These are phyloP conservation scores for Alosa alosa DNA, from an alignment of 2,113 vertebrate species.

Conservation along the genomic window DNA sequence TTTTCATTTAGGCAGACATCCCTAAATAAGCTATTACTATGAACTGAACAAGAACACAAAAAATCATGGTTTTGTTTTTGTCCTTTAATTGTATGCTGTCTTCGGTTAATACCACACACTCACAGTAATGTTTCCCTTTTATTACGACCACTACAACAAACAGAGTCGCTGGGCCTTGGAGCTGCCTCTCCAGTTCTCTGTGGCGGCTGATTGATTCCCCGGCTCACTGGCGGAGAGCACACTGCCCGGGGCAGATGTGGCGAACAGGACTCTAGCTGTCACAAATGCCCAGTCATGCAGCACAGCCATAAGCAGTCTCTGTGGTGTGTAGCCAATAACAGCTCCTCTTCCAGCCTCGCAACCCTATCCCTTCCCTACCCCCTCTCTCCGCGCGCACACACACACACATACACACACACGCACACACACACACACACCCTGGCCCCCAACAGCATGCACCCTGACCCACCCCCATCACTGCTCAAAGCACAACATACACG, in stretches of 20 bases:
- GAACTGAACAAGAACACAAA: neutral
- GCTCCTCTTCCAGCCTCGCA: slow-evolving; percentile 51
- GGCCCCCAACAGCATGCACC: slow-evolving; percentile 62
- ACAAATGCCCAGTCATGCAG: slow-evolving; percentile 77
- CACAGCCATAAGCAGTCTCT: slow-evolving; percentile 66
- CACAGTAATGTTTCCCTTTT: slow-evolving; percentile 25
- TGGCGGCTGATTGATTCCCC: slow-evolving; percentile 64
- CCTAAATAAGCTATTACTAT: neutral
- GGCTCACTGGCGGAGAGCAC: slow-evolving; percentile 52
- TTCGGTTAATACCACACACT: neutral
- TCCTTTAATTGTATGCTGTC: neutral
- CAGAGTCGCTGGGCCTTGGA: slow-evolving; percentile 44
- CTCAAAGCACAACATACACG: slow-evolving; percentile 56
- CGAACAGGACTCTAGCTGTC: slow-evolving; percentile 66
- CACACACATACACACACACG: neutral
- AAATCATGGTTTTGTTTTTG: neutral
- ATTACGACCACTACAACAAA: slow-evolving; percentile 41
- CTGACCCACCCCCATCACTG: slow-evolving; percentile 59
- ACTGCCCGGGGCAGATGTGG: slow-evolving; percentile 64
- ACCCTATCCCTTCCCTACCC: slow-evolving; percentile 48
- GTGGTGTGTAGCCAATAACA: slow-evolving; percentile 61
- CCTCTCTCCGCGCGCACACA: slow-evolving; percentile 30
- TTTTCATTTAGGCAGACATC: neutral
- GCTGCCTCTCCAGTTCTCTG: slow-evolving; percentile 52
- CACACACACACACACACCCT: slow-evolving; percentile 33